Conservation (phyloP, 2,797 vertebrate genomes). For the Xenentodon cancila region DNA sequence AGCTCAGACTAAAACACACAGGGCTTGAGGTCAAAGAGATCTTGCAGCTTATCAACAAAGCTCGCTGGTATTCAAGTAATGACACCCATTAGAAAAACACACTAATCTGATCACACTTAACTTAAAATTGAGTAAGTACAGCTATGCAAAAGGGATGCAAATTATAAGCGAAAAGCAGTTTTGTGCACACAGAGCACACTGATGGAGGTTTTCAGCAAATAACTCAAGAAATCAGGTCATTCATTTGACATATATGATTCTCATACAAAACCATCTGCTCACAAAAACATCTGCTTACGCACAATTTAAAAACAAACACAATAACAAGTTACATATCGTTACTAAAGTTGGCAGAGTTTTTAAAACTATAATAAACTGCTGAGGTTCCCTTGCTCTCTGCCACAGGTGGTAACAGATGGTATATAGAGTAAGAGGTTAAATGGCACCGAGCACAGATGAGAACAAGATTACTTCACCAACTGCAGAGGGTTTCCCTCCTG, state of each 20-base stretch:
- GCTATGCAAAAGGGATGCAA: background rate
- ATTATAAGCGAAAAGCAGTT: background rate
- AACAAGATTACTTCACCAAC: constrained; percentile 58
- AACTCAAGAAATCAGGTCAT: constrained; percentile 2
- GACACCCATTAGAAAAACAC: constrained; percentile 15
- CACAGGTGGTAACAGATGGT: constrained; percentile 63
- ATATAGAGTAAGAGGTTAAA: constrained; percentile 24
- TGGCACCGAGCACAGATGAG: constrained; percentile 54
- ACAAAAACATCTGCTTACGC: constrained; percentile 14
- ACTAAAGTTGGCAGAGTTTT: constrained; percentile 7
- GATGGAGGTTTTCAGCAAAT: constrained; percentile 24
- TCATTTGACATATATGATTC: constrained; percentile 23
- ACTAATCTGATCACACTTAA: constrained; percentile 4
- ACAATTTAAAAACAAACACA: constrained; percentile 10
- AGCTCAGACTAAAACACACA: constrained; percentile 65
- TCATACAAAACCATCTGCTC: constrained; percentile 18
- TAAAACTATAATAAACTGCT: constrained; percentile 52
- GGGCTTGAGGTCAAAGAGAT: constrained; percentile 57
- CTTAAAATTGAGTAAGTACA: background rate
- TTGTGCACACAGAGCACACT: background rate
- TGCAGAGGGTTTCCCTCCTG: constrained; percentile 47
- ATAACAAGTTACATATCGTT: constrained; percentile 9
- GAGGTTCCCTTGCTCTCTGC: constrained; percentile 52
- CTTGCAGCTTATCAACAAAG: constrained; percentile 25
- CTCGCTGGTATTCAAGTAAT: constrained; percentile 7